A percentile compares a stretch with the other conserved stretches of the same genome.
Evolutionary conservation across 2,113 vertebrate species (phyloP).

Genomic region (Oxyruncus cristatus): DNA sequence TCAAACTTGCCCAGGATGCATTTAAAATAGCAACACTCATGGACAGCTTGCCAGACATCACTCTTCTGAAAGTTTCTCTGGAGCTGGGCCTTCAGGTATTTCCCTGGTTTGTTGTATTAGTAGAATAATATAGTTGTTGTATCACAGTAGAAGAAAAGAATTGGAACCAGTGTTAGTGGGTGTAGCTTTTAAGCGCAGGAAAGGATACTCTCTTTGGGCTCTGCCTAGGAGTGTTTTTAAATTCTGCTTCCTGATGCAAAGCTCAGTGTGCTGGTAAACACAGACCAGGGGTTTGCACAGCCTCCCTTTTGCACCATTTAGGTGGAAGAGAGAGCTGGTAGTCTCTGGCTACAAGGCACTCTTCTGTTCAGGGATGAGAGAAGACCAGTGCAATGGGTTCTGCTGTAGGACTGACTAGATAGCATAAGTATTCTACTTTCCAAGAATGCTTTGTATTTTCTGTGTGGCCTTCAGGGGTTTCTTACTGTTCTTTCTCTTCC

Average conservation of each 20-base stretch:
- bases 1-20: conserved; percentile 88
- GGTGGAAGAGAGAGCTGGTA: neutral
- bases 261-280: neutral
- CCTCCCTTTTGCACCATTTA: neutral
- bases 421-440: neutral
- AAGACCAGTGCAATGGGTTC: neutral
- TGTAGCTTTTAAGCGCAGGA: neutral
- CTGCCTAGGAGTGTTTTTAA: neutral
- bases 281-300: neutral
- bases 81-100: conserved; percentile 84
- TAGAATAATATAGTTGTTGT: neutral
- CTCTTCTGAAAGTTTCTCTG: conserved; percentile 85
- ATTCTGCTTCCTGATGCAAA: neutral
- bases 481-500: neutral
- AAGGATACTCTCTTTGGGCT: neutral
- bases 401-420: neutral
- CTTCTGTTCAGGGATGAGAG: neutral
- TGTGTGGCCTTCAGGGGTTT: neutral
- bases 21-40: conserved; percentile 88
- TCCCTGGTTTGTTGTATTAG: neutral
- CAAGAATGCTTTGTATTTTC: neutral
- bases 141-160: neutral
- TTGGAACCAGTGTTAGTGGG: neutral
- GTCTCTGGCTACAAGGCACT: neutral
- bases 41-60: conserved; percentile 86